phyloP scores from a whole-genome alignment of 1,140 invertebrate genomes.

The Aricia agestis region DNA sequence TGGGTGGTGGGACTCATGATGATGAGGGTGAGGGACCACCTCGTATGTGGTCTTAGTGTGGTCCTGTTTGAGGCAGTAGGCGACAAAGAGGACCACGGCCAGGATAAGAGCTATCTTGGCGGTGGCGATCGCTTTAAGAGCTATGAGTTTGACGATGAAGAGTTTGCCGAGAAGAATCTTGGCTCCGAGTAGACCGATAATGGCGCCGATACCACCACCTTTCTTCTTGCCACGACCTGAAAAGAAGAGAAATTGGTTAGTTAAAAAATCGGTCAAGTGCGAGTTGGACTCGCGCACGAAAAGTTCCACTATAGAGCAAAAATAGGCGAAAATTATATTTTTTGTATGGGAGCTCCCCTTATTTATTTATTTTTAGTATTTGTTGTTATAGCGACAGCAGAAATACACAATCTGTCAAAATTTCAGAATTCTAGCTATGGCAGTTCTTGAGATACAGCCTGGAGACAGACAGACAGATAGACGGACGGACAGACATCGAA shows the following conservation, averaged over 20 bases:
- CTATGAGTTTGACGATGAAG: slow-evolving; percentile 68
- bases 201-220: slow-evolving; percentile 48
- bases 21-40: slow-evolving; percentile 60
- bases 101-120: slow-evolving; percentile 65
- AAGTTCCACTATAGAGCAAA: too few species aligned
- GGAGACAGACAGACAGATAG: too few species aligned
- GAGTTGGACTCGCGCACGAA: too few species aligned
- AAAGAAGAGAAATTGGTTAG: slow-evolving; percentile 18
- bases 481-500: too few species aligned
- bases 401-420: too few species aligned
- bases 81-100: slow-evolving; percentile 61
- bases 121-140: slow-evolving; percentile 63
- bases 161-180: slow-evolving; percentile 63
- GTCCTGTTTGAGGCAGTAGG: slow-evolving; percentile 64
- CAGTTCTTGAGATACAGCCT: too few species aligned
- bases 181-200: slow-evolving; percentile 62
- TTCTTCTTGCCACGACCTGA: slow-evolving; percentile 68
- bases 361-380: too few species aligned
- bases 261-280: too few species aligned
- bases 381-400: too few species aligned
- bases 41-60: slow-evolving; percentile 67
- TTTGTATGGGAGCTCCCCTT: too few species aligned
- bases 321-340: too few species aligned
- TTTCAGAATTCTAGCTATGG: too few species aligned
- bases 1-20: slow-evolving; percentile 59